Evolutionary conservation across 2,113 vertebrate genomes (phyloP).

Genomic region (Vulpes vulpes): DNA sequence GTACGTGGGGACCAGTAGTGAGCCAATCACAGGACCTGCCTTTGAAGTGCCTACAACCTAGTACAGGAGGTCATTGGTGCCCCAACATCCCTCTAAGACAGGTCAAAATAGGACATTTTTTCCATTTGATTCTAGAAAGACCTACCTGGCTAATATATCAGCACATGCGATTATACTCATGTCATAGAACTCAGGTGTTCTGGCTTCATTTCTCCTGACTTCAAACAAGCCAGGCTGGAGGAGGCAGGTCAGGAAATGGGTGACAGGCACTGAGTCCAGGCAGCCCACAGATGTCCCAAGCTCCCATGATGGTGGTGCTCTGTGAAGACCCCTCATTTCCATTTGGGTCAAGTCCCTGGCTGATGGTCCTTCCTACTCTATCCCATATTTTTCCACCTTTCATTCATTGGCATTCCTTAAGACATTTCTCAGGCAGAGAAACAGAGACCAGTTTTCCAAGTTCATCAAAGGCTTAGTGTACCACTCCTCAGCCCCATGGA

Average conservation of each 20-base stretch:
- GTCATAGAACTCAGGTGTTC: neutral
- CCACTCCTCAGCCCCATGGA: neutral
- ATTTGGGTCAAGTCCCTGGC: neutral
- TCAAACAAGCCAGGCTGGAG: neutral
- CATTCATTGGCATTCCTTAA: neutral
- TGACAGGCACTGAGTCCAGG: neutral
- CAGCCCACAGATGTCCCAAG: neutral
- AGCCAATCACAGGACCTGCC: neutral
- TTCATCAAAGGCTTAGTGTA: neutral
- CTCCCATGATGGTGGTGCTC: neutral
- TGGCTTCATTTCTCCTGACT: neutral
- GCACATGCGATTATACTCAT: fast-evolving
- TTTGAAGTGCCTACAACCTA: neutral
- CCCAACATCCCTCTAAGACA: neutral
- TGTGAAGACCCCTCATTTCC: neutral
- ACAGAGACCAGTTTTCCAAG: neutral
- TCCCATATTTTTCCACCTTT: neutral
- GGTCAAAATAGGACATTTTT: neutral
- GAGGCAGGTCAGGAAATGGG: neutral
- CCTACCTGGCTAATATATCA: neutral
- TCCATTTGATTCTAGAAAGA: neutral
- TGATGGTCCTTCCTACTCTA: neutral
- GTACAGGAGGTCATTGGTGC: neutral
- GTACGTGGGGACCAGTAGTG: neutral
- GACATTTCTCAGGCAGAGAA: neutral